Evolutionary conservation across 2,797 vertebrate genomes (phyloP), one percentile per base, ranked within the genome.

Genomic region (Perodicticus potto): DNA sequence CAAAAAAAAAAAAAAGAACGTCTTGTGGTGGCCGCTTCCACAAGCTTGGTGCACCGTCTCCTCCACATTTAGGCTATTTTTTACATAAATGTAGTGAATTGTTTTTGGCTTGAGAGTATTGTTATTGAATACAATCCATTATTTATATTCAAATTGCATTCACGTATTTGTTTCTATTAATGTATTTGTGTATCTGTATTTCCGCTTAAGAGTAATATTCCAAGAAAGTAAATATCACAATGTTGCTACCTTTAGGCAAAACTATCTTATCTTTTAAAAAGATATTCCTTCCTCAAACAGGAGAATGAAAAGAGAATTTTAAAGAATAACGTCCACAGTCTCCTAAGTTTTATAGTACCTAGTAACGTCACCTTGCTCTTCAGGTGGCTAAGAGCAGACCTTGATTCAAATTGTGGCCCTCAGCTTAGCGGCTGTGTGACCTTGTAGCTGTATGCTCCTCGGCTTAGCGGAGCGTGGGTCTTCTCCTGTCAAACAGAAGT

Each of bases 181-280:
- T 63, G 7, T 65, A 13, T 63, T 45, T 77, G 25, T 69, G 7
- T n/a, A 57, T 20, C 17, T 57, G 20, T 57, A 20, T 57, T 57
- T 57, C 19, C 1, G 22, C 59, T 91, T 49, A 32, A 53, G 74
- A 88, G 22, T 84, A 73, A 80, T 9, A 25, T 69, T 73, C 34
- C 80, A 59, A 25, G 4, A 72, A 61, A 85, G 67, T 74, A 76
- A 67, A 77, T 34, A 67, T 7, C 84, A 17, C 17, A 59, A 0
- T 32, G 7, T 77, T 96, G 57, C 37, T 78, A 12, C 81, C 40
- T 89, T 81, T 34, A 85, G 83, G 27, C 29, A 82, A 70, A 95
- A 78, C 16, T 37, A 1, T 69, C 34, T 59, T 78, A 45, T 43
- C 34, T 94, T 84, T 72, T n/a, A 61, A 55, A 73, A 92, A 67